Base-by-base conservation (phyloP, 2,888 invertebrate species). In the Tipula lateralis region DNA sequence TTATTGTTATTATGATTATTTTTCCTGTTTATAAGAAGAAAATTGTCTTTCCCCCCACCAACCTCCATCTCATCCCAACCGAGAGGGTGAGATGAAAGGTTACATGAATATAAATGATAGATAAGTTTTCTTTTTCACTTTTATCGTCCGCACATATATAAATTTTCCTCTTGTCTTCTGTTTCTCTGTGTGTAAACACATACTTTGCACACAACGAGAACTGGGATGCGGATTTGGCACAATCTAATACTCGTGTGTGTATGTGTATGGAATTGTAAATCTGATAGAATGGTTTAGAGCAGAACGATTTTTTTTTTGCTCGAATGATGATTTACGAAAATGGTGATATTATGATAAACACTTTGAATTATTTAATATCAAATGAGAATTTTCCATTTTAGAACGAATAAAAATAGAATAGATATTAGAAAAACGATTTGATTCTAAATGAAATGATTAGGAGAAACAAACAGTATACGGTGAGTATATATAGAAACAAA, bases 1-100 rank as follows among this genome's bases (percentile, higher is more conserved):
- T 66, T 66, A 66, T 66, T 66, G 66, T 66, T 66, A 66, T 66
- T 24, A 66, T 66, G 66, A 66, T 66, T 66, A 66, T 66, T 66
- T 66, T 66, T 19, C 24, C 66, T 66, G 66, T 66, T 66, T 24
- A 19, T 19, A 66, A 24, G 66, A 24, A 24, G 24, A 24, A 66
- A 66, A 66, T 66, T 66, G 19, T 66, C 24, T 66, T 66, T 66
- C 66, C 9, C 24, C 24, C 24, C 66, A 24, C n/a, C 44, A 16
- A n/a, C 44, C n/a, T n/a, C n/a, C n/a, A n/a, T n/a, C n/a, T n/a
- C n/a, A n/a, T n/a, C n/a, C n/a, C n/a, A n/a, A n/a, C n/a, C n/a
- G n/a, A n/a, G n/a, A n/a, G 44, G 24, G 9, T 24, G 24, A 66
- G 66, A 66, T 66, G 66, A 24, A 66, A 66, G 66, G 66, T 66